phyloP scores from a whole-genome alignment of 2,797 vertebrate genomes.

The Lagodon rhomboides region DNA sequence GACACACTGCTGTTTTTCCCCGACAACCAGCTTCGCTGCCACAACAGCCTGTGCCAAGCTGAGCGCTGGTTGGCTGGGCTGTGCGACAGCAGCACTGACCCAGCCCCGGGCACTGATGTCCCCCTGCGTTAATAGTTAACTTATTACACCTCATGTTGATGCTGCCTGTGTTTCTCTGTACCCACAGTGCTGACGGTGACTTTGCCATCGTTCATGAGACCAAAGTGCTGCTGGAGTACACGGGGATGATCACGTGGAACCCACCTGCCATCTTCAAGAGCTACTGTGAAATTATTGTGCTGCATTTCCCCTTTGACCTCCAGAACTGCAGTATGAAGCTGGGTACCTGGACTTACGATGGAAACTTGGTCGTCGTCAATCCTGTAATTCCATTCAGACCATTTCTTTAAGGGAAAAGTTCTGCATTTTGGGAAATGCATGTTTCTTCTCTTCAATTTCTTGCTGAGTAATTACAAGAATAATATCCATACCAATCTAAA shows the following conservation, averaged over 20 bases:
- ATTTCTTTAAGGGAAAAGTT: neutral
- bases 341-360: slow-evolving; percentile 95
- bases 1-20: slow-evolving; percentile 70
- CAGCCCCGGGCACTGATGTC: slow-evolving; percentile 66
- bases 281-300: slow-evolving; percentile 97
- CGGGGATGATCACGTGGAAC: slow-evolving; percentile 93
- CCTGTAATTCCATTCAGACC: slow-evolving; percentile 82
- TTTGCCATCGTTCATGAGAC: slow-evolving; percentile 97
- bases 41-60: slow-evolving; percentile 60
- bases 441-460: neutral
- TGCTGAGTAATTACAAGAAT: neutral
- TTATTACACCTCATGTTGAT: slow-evolving; percentile 45
- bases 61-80: slow-evolving; percentile 61
- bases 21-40: slow-evolving; percentile 71
- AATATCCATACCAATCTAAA: neutral
- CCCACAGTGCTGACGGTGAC: slow-evolving; percentile 91
- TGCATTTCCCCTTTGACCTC: slow-evolving; percentile 95
- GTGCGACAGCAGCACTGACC: slow-evolving; percentile 31
- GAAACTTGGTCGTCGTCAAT: slow-evolving; percentile 90
- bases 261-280: slow-evolving; percentile 98
- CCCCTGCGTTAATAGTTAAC: slow-evolving; percentile 62
- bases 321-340: slow-evolving; percentile 99
- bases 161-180: slow-evolving; percentile 45
- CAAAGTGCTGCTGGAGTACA: slow-evolving; percentile 94
- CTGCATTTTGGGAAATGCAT: neutral